Evolutionary conservation across 2,113 vertebrate genomes (phyloP).

Genomic region (Percopsis transmontana): DNA sequence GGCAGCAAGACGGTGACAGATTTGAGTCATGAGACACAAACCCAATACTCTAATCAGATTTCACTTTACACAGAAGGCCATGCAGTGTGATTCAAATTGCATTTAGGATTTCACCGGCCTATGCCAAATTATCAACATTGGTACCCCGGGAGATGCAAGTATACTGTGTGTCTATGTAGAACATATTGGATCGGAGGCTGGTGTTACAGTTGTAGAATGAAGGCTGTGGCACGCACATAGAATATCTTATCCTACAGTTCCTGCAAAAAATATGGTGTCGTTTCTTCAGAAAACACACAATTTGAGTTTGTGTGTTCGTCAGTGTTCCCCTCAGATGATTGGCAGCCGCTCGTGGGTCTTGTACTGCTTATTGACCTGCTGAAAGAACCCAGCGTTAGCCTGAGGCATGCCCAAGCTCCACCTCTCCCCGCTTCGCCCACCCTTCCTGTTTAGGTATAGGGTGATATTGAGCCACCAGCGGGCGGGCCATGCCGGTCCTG

Average conservation of each 20-base stretch:
- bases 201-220: conserved; percentile 18
- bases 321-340: conserved; percentile 26
- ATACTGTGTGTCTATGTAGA: background rate
- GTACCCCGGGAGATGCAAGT: no score
- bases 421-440: background rate
- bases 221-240: no score
- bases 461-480: conserved; percentile 40
- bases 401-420: conserved; percentile 1
- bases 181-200: background rate
- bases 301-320: no score
- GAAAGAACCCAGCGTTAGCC: conserved; percentile 37
- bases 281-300: no score
- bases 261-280: no score
- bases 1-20: conserved; percentile 14
- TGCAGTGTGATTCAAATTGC: background rate
- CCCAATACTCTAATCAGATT: background rate
- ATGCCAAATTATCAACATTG: no score
- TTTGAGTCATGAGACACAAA: conserved; percentile 9
- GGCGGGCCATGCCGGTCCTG: conserved; percentile 37
- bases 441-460: conserved; percentile 42
- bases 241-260: no score
- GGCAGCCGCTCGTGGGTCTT: conserved; percentile 53
- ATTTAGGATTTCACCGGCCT: background rate
- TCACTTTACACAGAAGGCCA: background rate
- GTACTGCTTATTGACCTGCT: conserved; percentile 38